Conservation (phyloP, 2,888 invertebrate genomes). For the Crossocerus cetratus region DNA sequence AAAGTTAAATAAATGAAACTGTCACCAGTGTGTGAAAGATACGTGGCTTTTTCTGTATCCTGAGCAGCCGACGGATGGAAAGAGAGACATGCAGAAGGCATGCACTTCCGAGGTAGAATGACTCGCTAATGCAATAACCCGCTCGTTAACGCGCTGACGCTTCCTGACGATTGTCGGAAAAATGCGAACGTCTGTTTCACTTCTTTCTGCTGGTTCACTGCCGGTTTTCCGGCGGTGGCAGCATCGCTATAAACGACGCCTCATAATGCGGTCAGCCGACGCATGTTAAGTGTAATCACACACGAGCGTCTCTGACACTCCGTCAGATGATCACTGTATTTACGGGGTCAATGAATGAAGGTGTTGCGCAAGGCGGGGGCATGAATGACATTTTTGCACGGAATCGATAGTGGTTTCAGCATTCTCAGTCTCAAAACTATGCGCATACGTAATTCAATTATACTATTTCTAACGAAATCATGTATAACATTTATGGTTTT, state of each 20-base stretch:
- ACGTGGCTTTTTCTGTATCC: too few relatives aligned
- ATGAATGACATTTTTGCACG: too few relatives aligned
- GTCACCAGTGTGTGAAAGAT: too few relatives aligned
- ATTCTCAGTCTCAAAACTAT: too few relatives aligned
- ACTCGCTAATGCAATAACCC: constrained; percentile 45
- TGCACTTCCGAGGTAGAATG: constrained; percentile 36
- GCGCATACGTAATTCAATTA: too few relatives aligned
- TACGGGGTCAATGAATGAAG: constrained; percentile 24
- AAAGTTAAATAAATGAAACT: too few relatives aligned
- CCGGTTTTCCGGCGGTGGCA: neutral
- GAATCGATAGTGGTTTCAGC: too few relatives aligned
- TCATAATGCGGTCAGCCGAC: neutral
- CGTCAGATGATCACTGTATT: constrained; percentile 4
- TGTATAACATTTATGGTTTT: too few relatives aligned
- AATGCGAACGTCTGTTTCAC: constrained; percentile 14
- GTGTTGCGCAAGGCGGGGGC: neutral
- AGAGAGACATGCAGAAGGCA: constrained; percentile 16
- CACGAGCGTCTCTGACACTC: neutral
- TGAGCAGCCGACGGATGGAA: constrained; percentile 13
- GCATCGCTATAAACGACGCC: neutral
- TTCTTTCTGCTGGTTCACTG: neutral
- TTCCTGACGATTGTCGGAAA: constrained; percentile 28
- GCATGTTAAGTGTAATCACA: neutral
- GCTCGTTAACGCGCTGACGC: constrained; percentile 39
- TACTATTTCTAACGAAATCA: too few relatives aligned